phyloP scores from a whole-genome alignment of 2,888 invertebrate genomes.

The Trichogramma dendrolimi region DNA sequence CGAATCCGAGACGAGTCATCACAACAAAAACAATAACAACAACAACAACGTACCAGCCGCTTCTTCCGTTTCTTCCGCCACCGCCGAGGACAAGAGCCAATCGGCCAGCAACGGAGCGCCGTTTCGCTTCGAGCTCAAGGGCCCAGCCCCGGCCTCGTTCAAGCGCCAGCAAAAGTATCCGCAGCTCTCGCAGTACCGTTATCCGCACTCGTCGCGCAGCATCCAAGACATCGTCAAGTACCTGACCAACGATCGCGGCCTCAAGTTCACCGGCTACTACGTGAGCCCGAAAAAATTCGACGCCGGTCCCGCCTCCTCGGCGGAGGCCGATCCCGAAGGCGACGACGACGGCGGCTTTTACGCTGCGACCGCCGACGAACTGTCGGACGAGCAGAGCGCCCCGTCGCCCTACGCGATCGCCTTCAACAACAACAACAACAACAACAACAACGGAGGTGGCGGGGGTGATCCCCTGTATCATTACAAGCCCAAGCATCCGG shows the following conservation, averaged over 20 bases:
- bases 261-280: slow-evolving; percentile 51
- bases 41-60: slow-evolving; percentile 18
- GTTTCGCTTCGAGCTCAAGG: slow-evolving; percentile 51
- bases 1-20: neutral
- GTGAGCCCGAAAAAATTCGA: slow-evolving; percentile 47
- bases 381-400: slow-evolving; percentile 35
- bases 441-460: too few species aligned
- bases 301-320: slow-evolving; percentile 20
- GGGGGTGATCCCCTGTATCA: slow-evolving; percentile 62
- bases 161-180: slow-evolving; percentile 44
- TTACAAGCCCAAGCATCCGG: slow-evolving; percentile 69
- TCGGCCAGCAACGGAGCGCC: slow-evolving; percentile 39
- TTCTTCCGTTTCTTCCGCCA: slow-evolving; percentile 2
- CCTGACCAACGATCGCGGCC: slow-evolving; percentile 41
- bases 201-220: slow-evolving; percentile 46
- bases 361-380: slow-evolving; percentile 38
- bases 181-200: slow-evolving; percentile 46
- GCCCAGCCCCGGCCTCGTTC: slow-evolving; percentile 44
- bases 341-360: slow-evolving; percentile 35
- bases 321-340: neutral
- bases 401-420: slow-evolving; percentile 39
- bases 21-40: neutral
- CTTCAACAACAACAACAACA: slow-evolving; percentile 45
- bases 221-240: slow-evolving; percentile 52
- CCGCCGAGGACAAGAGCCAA: slow-evolving; percentile 8